A percentile compares a stretch with the other conserved stretches of the same genome.
Conservation (phyloP, 2,797 vertebrate genomes). For the Acridotheres tristis region DNA sequence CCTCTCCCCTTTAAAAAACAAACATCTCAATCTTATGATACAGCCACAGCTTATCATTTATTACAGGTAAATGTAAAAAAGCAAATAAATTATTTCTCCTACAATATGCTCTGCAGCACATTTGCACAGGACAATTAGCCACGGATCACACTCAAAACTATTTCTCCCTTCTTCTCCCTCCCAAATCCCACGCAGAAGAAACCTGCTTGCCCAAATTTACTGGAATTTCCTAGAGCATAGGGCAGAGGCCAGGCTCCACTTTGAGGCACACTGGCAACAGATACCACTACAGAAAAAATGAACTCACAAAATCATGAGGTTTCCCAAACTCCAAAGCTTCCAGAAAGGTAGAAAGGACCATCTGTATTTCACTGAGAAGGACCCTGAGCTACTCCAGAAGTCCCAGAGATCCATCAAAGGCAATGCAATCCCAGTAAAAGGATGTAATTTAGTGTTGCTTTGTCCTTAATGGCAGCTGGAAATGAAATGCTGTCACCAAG, state of each 20-base stretch:
- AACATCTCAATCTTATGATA: neutral
- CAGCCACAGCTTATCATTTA: neutral
- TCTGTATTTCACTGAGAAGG: neutral
- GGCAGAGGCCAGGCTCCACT: neutral
- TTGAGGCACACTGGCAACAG: neutral
- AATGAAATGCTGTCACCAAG: neutral
- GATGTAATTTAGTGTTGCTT: neutral
- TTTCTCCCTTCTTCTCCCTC: neutral
- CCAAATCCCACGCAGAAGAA: neutral
- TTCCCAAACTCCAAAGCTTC: neutral
- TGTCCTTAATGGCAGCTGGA: neutral
- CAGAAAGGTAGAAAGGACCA: neutral
- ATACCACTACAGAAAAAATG: neutral
- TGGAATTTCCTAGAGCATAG: neutral
- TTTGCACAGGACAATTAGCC: neutral
- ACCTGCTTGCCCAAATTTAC: neutral
- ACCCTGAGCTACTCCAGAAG: neutral
- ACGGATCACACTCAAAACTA: neutral
- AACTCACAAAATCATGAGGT: neutral
- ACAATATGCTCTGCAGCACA: neutral
- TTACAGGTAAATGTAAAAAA: neutral
- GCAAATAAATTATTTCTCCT: neutral
- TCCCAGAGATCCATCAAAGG: neutral
- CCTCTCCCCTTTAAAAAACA: neutral
- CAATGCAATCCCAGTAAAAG: neutral